phyloP scores from a whole-genome alignment of 2,113 vertebrate genomes.

The Siniperca chuatsi region DNA sequence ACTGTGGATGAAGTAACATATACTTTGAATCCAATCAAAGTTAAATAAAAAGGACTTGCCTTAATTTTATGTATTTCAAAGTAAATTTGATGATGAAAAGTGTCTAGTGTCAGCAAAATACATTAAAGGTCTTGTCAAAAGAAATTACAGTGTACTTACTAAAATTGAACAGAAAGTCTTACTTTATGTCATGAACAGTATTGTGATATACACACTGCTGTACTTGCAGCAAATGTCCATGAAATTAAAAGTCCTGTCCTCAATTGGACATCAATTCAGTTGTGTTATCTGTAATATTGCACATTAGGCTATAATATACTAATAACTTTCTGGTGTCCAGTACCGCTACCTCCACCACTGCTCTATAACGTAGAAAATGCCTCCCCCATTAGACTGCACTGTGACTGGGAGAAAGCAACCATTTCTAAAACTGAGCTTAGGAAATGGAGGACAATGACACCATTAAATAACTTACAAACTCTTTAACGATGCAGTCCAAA shows the following conservation, averaged over 20 bases:
- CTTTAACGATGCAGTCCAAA: conserved; percentile 30
- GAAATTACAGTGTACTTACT: conserved; percentile 78
- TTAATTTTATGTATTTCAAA: conserved; percentile 51
- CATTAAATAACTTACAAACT: conserved; percentile 47
- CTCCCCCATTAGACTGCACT: conserved; percentile 51
- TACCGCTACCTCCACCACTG: conserved; percentile 35
- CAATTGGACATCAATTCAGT: conserved; percentile 38
- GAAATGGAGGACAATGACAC: conserved; percentile 25
- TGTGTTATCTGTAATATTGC: conserved; percentile 77
- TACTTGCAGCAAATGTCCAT: conserved; percentile 45
- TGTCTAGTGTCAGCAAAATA: conserved; percentile 72
- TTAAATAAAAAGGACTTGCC: conserved; percentile 56
- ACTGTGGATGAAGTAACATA: conserved; percentile 45
- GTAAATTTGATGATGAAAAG: conserved; percentile 67
- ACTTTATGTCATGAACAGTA: conserved; percentile 35
- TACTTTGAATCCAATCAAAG: conserved; percentile 49
- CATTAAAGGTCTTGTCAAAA: conserved; percentile 64
- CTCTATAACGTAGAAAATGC: conserved; percentile 43
- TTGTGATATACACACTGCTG: conserved; percentile 42
- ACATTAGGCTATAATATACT: conserved; percentile 59
- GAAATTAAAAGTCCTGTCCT: conserved; percentile 45
- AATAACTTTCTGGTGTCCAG: conserved; percentile 45
- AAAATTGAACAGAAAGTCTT: conserved; percentile 52
- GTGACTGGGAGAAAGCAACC: conserved; percentile 27
- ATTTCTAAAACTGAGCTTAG: conserved; percentile 18